Percentiles rank a stretch among this genome's conserved stretches.
These are phyloP conservation scores for Cryptops parisi DNA, from an alignment of 2,888 invertebrate species.

Conservation along the genomic window DNA sequence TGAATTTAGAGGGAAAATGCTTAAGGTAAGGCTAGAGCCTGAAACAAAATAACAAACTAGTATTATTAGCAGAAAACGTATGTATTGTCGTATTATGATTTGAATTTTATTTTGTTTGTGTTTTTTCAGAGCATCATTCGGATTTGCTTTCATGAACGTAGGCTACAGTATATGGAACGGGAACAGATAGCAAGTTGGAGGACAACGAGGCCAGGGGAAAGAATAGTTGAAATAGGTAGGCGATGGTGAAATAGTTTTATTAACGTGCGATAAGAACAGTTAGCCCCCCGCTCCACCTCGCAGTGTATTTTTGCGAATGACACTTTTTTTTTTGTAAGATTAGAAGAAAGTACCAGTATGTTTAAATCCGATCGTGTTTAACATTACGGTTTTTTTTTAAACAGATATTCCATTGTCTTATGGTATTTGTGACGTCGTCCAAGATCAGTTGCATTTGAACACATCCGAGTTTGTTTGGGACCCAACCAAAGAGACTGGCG, in stretches of 20 bases:
- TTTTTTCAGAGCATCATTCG: conserved; percentile 62
- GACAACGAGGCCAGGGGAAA: conserved; percentile 70
- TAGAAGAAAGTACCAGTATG: too few species aligned
- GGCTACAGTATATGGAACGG: conserved; percentile 85
- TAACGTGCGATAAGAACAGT: too few species aligned
- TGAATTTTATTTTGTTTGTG: neutral
- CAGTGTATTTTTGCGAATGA: too few species aligned
- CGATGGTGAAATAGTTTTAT: too few species aligned
- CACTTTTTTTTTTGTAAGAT: too few species aligned
- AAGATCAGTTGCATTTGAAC: conserved; percentile 54
- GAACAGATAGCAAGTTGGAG: conserved; percentile 91
- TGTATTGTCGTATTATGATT: too few species aligned
- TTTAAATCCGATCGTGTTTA: too few species aligned
- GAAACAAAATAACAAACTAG: too few species aligned
- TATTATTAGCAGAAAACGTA: conserved; percentile 4
- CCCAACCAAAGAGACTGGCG: conserved; percentile 87
- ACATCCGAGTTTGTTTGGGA: conserved; percentile 85
- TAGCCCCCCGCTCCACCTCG: too few species aligned
- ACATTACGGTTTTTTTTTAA: too few species aligned
- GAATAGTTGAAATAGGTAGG: conserved; percentile 63
- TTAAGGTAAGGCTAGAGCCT: conserved; percentile 37
- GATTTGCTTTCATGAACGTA: conserved; percentile 89
- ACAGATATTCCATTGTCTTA: conserved; percentile 87
- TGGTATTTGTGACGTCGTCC: conserved; percentile 68
- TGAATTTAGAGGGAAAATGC: conserved; percentile 49